These are phyloP conservation scores for Corbicula japonica DNA, from an alignment of 2,888 invertebrate species.

Conservation along the genomic window DNA sequence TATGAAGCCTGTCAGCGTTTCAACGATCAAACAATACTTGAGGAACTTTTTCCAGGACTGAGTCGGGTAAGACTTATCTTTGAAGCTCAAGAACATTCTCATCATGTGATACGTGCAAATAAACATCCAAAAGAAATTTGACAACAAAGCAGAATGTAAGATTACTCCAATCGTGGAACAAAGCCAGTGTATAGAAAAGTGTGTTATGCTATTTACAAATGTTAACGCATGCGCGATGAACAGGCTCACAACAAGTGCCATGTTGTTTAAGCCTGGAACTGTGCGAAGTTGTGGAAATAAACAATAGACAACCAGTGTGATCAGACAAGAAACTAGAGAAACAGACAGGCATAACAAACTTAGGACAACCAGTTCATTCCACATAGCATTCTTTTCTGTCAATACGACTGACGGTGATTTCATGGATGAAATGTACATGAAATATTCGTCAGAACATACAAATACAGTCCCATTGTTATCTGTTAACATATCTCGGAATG, in stretches of 20 bases:
- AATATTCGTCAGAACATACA: constrained; percentile 20
- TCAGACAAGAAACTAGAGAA: constrained; percentile 28
- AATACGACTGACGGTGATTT: no score
- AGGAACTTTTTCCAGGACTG: constrained; percentile 17
- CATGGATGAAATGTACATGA: background rate
- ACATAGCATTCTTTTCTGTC: background rate
- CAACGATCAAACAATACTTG: constrained; percentile 21
- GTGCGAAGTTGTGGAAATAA: constrained; percentile 31
- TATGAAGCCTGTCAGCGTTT: constrained; percentile 3
- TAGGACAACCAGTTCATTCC: constrained; percentile 3
- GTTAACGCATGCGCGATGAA: constrained; percentile 23
- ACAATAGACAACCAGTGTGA: constrained; percentile 34
- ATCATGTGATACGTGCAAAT: constrained; percentile 59
- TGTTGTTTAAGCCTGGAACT: constrained; percentile 45
- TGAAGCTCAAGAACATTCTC: constrained; percentile 42
- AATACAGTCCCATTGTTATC: background rate
- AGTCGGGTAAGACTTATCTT: constrained; percentile 11
- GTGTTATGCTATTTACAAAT: constrained; percentile 5
- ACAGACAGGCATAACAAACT: constrained; percentile 27
- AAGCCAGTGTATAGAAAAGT: constrained; percentile 1
- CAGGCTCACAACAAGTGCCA: constrained; percentile 29
- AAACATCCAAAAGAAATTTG: constrained; percentile 38
- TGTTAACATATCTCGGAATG: no score
- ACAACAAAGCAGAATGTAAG: constrained; percentile 30
- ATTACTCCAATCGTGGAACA: constrained; percentile 35